Evolutionary conservation across 1,140 invertebrate species (phyloP).

Genomic region (Nixonia krombeini): DNA sequence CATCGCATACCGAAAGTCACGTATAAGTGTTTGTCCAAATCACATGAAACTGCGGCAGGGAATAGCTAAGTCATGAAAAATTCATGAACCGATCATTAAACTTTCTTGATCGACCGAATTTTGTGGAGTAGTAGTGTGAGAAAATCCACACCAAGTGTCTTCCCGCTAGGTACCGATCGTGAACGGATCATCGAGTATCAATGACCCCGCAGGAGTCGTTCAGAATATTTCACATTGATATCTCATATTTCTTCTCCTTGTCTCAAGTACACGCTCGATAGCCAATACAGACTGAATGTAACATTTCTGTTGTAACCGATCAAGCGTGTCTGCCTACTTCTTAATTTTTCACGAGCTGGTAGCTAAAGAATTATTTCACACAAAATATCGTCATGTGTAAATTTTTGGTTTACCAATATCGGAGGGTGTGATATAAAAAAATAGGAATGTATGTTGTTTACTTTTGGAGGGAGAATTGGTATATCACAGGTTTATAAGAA

Average conservation of each 20-base stretch:
- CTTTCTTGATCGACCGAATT: conserved; percentile 57
- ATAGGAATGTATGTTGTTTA: no score
- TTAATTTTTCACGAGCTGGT: no score
- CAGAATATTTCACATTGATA: conserved; percentile 57
- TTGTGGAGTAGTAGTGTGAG: conserved; percentile 61
- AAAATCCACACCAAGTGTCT: conserved; percentile 56
- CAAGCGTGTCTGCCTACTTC: conserved; percentile 1
- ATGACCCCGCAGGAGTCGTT: conserved; percentile 59
- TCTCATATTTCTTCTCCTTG: conserved; percentile 41
- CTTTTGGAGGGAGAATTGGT: no score
- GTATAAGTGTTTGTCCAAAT: background rate
- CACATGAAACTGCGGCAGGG: background rate
- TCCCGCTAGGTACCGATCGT: conserved; percentile 57
- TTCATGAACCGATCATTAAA: conserved; percentile 60
- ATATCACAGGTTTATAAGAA: no score
- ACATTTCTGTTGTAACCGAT: conserved; percentile 32
- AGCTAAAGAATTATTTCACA: no score
- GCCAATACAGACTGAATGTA: conserved; percentile 45
- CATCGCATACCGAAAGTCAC: no score
- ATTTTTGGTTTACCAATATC: no score
- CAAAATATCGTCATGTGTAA: no score
- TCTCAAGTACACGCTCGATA: conserved; percentile 54
- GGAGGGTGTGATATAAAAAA: no score
- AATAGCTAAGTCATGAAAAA: conserved; percentile 50
- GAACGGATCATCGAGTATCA: conserved; percentile 68